Evolutionary conservation across 2,797 vertebrate genomes (phyloP).

Genomic region (Melanotaenia pygmaea): DNA sequence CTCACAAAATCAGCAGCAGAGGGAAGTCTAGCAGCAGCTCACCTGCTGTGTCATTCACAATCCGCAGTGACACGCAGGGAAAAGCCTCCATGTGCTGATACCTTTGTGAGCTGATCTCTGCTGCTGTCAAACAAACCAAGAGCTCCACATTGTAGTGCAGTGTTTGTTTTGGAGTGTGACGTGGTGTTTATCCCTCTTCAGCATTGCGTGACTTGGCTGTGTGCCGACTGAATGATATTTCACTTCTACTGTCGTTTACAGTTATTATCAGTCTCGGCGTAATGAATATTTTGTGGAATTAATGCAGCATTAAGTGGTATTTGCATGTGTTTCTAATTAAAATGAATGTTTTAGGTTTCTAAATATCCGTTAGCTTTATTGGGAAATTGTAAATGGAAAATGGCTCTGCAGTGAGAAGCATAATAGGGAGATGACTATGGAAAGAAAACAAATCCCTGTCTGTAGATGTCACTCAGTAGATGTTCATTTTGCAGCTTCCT

Average conservation of each 20-base stretch:
- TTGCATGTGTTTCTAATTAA: slow-evolving; percentile 55
- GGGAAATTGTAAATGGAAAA: slow-evolving; percentile 58
- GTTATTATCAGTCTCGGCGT: slow-evolving; percentile 31
- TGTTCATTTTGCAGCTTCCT: slow-evolving; percentile 57
- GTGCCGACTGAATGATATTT: slow-evolving; percentile 52
- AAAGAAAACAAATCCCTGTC: slow-evolving; percentile 63
- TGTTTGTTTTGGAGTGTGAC: slow-evolving; percentile 38
- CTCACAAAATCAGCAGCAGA: slow-evolving; percentile 14
- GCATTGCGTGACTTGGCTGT: slow-evolving; percentile 49
- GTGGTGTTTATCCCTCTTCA: slow-evolving; percentile 45
- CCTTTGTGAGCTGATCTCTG: slow-evolving; percentile 9
- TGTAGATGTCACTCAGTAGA: slow-evolving; percentile 43
- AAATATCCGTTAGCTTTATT: slow-evolving; percentile 68
- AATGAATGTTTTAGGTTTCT: slow-evolving; percentile 56
- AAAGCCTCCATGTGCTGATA: slow-evolving; percentile 15
- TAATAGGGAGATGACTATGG: slow-evolving; percentile 49
- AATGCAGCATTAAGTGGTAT: slow-evolving; percentile 57
- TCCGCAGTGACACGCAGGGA: slow-evolving; percentile 35
- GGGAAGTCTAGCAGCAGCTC: slow-evolving; percentile 9
- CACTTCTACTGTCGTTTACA: slow-evolving; percentile 29
- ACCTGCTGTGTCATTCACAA: slow-evolving; percentile 18
- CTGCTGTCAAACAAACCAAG: slow-evolving; percentile 27
- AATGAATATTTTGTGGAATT: slow-evolving; percentile 63
- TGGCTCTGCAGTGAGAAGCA: slow-evolving; percentile 44
- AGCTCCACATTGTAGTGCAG: slow-evolving; percentile 18